phyloP scores from a whole-genome alignment of 2,888 invertebrate species.

The Pollenia labialis region DNA sequence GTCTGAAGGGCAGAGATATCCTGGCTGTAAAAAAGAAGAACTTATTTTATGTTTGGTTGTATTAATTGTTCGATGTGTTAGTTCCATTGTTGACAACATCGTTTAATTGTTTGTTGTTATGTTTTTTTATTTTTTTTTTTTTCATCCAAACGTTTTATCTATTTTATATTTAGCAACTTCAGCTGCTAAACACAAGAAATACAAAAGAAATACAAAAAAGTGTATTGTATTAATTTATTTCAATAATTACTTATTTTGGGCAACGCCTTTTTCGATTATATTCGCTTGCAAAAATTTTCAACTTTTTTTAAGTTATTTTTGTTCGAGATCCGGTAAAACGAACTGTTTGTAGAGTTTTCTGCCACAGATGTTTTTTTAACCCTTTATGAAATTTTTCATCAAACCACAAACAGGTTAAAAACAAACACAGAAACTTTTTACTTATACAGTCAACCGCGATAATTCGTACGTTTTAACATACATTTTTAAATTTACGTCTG shows the following conservation, averaged over 20 bases:
- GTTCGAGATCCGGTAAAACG: constrained; percentile 19
- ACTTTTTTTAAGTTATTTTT: background rate
- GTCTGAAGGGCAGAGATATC: background rate
- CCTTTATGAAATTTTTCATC: background rate
- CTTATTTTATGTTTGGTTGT: background rate
- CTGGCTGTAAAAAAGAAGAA: background rate
- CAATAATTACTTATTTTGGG: constrained; percentile 65
- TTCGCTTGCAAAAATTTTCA: background rate
- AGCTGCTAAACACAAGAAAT: constrained; percentile 21
- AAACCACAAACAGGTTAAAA: too few relatives aligned
- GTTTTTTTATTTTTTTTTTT: constrained; percentile 28
- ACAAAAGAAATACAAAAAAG: background rate
- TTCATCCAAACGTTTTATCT: constrained; percentile 42
- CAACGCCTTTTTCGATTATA: constrained; percentile 27
- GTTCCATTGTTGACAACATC: constrained; percentile 51
- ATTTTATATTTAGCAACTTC: constrained; percentile 13
- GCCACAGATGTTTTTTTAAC: constrained; percentile 37
- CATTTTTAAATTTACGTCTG: too few relatives aligned
- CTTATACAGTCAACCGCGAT: too few relatives aligned
- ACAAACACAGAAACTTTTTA: too few relatives aligned
- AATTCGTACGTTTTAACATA: too few relatives aligned
- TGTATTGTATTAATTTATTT: constrained; percentile 52
- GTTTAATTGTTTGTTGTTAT: constrained; percentile 56
- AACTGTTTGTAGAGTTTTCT: constrained; percentile 4
- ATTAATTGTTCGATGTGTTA: constrained; percentile 1